phyloP scores from a whole-genome alignment of 2,113 vertebrate genomes.

The Mola mola region DNA sequence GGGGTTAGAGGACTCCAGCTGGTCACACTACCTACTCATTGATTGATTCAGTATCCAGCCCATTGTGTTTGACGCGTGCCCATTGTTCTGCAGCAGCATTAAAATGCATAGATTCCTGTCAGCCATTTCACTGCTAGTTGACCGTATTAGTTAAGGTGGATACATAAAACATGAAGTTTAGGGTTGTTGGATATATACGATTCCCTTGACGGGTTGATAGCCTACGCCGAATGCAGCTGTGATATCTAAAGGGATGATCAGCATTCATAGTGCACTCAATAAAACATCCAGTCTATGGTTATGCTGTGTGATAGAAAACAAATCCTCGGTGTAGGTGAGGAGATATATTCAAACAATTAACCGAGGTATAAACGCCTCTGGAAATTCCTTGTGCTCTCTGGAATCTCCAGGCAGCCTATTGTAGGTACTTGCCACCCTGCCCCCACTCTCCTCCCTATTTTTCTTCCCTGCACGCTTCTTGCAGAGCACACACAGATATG shows the following conservation, averaged over 20 bases:
- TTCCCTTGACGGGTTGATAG: conserved; percentile 42
- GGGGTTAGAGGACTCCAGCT: conserved; percentile 79
- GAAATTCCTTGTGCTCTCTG: conserved; percentile 61
- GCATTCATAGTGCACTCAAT: conserved; percentile 37
- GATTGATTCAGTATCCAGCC: conserved; percentile 75
- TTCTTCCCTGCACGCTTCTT: conserved; percentile 63
- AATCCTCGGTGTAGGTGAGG: conserved; percentile 43
- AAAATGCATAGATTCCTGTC: conserved; percentile 75
- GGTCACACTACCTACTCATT: conserved; percentile 75
- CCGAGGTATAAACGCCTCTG: conserved; percentile 47
- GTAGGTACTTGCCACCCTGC: conserved; percentile 68
- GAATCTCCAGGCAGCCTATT: conserved; percentile 65
- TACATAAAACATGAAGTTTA: conserved; percentile 78
- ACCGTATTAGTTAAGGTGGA: conserved; percentile 76
- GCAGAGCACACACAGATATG: conserved; percentile 61
- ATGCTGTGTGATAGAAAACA: conserved; percentile 36
- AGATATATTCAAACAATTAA: conserved; percentile 55
- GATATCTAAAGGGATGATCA: conserved; percentile 23
- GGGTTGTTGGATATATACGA: conserved; percentile 55
- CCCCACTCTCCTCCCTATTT: conserved; percentile 69
- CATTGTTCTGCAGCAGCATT: conserved; percentile 74
- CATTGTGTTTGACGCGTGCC: conserved; percentile 77
- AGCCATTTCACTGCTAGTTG: conserved; percentile 76
- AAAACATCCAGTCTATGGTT: conserved; percentile 48
- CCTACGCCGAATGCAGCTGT: neutral